phyloP scores from a whole-genome alignment of 2,888 invertebrate species.

The Spatulosminthurus flaviceps region DNA sequence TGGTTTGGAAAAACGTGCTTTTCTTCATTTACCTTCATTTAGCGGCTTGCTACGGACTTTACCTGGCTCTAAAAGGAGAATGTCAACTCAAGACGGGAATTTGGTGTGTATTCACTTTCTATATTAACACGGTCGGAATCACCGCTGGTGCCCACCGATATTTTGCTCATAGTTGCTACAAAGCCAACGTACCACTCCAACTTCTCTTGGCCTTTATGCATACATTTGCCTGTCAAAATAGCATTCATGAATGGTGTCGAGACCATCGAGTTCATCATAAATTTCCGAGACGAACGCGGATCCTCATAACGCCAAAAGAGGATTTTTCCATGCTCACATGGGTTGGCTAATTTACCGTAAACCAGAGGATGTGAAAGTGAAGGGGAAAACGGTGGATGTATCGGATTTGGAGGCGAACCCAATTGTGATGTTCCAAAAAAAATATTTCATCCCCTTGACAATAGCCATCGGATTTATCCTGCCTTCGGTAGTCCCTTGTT shows the following conservation, averaged over 20 bases:
- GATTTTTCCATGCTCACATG: constrained; percentile 95
- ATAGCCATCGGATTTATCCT: background rate
- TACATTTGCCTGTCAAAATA: constrained; percentile 84
- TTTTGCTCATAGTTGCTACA: constrained; percentile 96
- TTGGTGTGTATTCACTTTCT: background rate
- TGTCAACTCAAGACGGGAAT: background rate
- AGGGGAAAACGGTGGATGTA: constrained; percentile 85
- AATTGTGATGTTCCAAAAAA: constrained; percentile 85
- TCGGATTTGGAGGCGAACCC: constrained; percentile 84
- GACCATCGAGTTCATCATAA: constrained; percentile 90
- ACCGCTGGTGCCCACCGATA: constrained; percentile 96
- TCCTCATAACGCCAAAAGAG: constrained; percentile 89
- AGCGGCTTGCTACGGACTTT: background rate
- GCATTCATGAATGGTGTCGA: constrained; percentile 69
- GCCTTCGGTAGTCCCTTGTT: background rate
- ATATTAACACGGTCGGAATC: constrained; percentile 74
- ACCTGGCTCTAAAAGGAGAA: background rate
- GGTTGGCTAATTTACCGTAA: constrained; percentile 93
- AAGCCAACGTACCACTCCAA: constrained; percentile 89
- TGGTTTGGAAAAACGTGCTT: background rate
- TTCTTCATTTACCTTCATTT: background rate
- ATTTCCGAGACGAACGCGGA: constrained; percentile 93
- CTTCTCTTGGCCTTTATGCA: constrained; percentile 83
- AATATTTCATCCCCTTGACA: constrained; percentile 68
- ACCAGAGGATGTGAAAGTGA: constrained; percentile 86